These are phyloP conservation scores for Liparis tanakae DNA, from an alignment of 2,797 vertebrate genomes.

Conservation along the genomic window DNA sequence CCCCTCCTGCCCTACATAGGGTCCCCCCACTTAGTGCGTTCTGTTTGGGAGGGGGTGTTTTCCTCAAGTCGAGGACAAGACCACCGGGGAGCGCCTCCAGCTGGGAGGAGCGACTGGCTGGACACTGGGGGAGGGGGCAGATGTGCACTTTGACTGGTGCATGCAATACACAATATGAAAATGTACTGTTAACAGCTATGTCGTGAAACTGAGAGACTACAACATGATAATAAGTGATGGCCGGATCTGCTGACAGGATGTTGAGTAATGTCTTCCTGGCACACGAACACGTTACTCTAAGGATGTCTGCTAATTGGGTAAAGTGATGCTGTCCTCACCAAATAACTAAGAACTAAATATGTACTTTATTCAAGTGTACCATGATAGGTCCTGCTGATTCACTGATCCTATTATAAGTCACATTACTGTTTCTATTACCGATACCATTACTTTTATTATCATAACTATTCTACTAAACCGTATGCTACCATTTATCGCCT, in stretches of 20 bases:
- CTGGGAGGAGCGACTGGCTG: slow-evolving; percentile 62
- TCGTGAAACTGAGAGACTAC: neutral
- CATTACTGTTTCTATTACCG: no score
- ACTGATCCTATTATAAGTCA: no score
- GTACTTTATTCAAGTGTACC: neutral
- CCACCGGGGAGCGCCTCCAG: slow-evolving; percentile 55
- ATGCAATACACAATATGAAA: neutral
- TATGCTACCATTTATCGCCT: no score
- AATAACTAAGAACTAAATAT: neutral
- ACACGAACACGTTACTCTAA: neutral
- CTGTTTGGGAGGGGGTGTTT: slow-evolving; percentile 52
- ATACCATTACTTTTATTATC: no score
- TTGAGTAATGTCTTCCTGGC: neutral
- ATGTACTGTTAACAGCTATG: neutral
- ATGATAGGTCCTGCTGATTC: no score
- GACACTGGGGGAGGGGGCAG: neutral
- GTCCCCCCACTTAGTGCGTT: slow-evolving; percentile 12
- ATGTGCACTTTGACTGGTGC: neutral
- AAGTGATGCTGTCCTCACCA: no score
- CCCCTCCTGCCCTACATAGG: slow-evolving; percentile 22
- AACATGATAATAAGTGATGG: neutral
- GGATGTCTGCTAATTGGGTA: neutral
- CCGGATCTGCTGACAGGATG: neutral
- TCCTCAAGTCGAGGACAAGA: slow-evolving; percentile 35
- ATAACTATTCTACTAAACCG: no score